Evolutionary conservation across 2,888 invertebrate genomes (phyloP), one percentile per base, ranked within the genome.

Genomic region (Drosophila mulleri): DNA sequence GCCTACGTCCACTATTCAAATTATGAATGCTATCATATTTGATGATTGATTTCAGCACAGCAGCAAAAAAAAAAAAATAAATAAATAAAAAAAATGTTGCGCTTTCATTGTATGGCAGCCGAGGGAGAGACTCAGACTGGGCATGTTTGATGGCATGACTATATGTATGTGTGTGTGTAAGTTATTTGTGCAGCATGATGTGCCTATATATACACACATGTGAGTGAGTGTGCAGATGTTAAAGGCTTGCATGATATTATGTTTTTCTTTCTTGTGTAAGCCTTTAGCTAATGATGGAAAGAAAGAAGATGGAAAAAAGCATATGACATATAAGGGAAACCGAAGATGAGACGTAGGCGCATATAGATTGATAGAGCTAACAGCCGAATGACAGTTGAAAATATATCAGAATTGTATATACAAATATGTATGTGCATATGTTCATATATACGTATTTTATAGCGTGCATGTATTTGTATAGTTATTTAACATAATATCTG

Each of bases 11-110:
- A 84, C 89, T 84, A 84, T 89, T 82, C 71, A 89, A 83, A 89
- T 87, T 87, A 87, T 89, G 89, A 89, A 84, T 89, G 82, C 82
- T 61, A 89, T 89, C 84, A 87, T 72, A 84, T 84, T 89, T 81
- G 81, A 88, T 84, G 84, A 84, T 84, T 84, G 84, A 84, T 84
- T 84, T 84, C 72, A 64, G 64, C 70, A 67, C 60, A 64, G 62
- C n/a, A 54, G n/a, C 23, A 37, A 26, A 54, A 42, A 41, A 3
- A 42, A 16, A 39, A 16, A n/a, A 39, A n/a, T n/a, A n/a, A n/a
- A n/a, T n/a, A n/a, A 2, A 23, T 23, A 39, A 39, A n/a, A 1
- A 54, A 65, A 72, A 86, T 68, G 71, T 73, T 80, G 37, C 47
- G 47, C 45, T 12, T 11, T 41, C 87, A 78, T 81, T 78, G 61